phyloP scores from a whole-genome alignment of 2,797 vertebrate genomes.

The Clamator glandarius region DNA sequence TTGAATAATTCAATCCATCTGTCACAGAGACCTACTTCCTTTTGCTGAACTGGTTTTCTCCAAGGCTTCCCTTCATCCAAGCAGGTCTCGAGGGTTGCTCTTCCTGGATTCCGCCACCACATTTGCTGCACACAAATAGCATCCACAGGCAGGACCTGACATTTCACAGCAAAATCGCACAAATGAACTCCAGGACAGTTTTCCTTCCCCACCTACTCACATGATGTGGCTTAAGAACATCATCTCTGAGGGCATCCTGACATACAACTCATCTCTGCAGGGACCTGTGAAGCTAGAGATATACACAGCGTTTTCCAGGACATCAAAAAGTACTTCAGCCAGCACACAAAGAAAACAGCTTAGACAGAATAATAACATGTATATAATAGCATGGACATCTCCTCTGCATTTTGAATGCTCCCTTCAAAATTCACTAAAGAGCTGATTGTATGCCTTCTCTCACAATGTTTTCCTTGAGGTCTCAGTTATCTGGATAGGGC shows the following conservation, averaged over 20 bases:
- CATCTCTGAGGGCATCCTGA: background rate
- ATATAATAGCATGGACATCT: background rate
- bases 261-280: background rate
- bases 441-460: background rate
- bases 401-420: background rate
- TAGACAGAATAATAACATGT: background rate
- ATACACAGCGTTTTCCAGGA: background rate
- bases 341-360: background rate
- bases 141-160: background rate
- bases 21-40: background rate
- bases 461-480: background rate
- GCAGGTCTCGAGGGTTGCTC: background rate
- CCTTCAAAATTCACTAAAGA: background rate
- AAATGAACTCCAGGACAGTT: background rate
- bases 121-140: background rate
- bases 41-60: background rate
- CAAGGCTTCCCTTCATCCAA: background rate
- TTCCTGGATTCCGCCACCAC: background rate
- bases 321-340: background rate
- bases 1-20: conserved; percentile 41
- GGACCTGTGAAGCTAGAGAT: background rate
- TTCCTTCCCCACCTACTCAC: background rate
- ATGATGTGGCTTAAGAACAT: background rate
- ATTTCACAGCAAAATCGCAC: background rate
- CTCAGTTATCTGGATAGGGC: background rate